Percentiles rank a stretch among this genome's conserved stretches.
phyloP scores from a whole-genome alignment of 37 sponge, comb jelly and placozoan species.

The Halichondria panicea region DNA sequence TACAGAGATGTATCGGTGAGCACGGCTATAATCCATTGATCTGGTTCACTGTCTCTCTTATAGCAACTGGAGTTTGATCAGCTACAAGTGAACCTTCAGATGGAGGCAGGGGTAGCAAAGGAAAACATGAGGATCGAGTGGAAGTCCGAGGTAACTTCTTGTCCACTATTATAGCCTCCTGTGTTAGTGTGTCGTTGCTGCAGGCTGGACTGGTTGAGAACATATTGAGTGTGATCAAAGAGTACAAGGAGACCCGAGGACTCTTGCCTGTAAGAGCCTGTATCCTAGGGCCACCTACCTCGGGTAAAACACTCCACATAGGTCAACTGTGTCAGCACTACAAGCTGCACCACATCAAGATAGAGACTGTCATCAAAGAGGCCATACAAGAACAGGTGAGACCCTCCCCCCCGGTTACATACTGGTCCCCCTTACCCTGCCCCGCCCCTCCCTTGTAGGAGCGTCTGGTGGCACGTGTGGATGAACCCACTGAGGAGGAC shows the following conservation, averaged over 20 bases:
- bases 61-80: constrained; percentile 81
- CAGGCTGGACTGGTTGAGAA: constrained; percentile 84
- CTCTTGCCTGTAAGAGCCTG: constrained; percentile 80
- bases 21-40: background rate
- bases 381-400: constrained; percentile 71
- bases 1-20: constrained; percentile 70
- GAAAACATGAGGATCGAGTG: constrained; percentile 79
- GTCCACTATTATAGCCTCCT: background rate
- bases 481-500: constrained; percentile 57
- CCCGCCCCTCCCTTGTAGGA: background rate
- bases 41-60: constrained; percentile 3
- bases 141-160: constrained; percentile 65
- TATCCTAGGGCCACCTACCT: constrained; percentile 90
- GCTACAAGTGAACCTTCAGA: constrained; percentile 71
- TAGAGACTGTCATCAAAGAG: constrained; percentile 82
- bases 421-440: background rate
- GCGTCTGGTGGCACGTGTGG: constrained; percentile 33
- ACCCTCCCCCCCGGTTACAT: background rate
- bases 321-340: constrained; percentile 84
- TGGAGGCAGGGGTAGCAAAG: constrained; percentile 78
- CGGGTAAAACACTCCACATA: constrained; percentile 75
- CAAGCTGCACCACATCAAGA: constrained; percentile 90
- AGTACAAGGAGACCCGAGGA: constrained; percentile 81
- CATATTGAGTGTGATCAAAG: constrained; percentile 60
- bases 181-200: background rate